These are phyloP conservation scores for Pachyrhynchus sulphureomaculatus DNA, from an alignment of 1,140 invertebrate genomes.

Conservation along the genomic window DNA sequence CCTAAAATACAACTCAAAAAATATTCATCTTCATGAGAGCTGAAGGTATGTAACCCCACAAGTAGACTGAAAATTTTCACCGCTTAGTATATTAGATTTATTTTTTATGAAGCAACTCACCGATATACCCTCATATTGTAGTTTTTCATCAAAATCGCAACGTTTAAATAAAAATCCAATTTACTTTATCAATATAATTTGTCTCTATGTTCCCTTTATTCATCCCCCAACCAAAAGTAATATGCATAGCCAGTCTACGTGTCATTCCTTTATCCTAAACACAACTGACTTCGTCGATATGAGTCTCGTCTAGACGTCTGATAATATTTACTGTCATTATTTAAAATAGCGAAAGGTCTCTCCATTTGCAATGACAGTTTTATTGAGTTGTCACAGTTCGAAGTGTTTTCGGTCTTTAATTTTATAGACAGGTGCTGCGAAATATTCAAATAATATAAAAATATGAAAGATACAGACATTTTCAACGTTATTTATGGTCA, in stretches of 20 bases:
- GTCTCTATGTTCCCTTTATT: too few species aligned
- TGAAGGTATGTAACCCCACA: too few species aligned
- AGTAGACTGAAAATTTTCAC: too few species aligned
- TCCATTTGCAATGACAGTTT: neutral
- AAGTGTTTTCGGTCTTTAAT: neutral
- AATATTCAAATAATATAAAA: neutral
- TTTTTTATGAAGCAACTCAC: too few species aligned
- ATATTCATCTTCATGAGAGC: too few species aligned
- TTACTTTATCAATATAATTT: too few species aligned
- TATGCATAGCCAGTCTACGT: slow-evolving; percentile 5
- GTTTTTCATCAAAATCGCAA: too few species aligned
- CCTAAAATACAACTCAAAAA: too few species aligned
- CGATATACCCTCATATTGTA: too few species aligned
- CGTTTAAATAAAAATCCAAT: too few species aligned
- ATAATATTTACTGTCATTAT: slow-evolving; percentile 6
- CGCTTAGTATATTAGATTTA: too few species aligned
- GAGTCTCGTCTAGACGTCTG: neutral
- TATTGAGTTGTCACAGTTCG: neutral
- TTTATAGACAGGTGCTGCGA: neutral
- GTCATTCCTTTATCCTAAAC: slow-evolving; percentile 7
- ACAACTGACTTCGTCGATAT: slow-evolving; percentile 4
- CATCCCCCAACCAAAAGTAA: neutral
- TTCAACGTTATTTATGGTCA: neutral
- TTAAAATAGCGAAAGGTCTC: neutral
- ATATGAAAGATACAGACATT: neutral